phyloP scores from a whole-genome alignment of 2,113 vertebrate genomes.

The Cynopterus brachyotis region DNA sequence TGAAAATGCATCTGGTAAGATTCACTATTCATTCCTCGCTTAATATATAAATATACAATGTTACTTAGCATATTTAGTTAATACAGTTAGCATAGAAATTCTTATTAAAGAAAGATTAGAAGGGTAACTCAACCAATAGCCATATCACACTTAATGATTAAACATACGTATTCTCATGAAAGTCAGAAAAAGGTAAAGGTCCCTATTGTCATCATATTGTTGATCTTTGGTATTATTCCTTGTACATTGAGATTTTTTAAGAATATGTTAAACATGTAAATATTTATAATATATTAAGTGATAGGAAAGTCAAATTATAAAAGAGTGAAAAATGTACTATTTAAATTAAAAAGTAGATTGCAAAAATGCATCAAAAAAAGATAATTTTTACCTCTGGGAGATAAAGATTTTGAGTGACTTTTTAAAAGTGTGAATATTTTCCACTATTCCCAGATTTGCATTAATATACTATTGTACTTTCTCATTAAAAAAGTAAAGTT shows the following conservation, averaged over 20 bases:
- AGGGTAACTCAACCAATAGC: background rate
- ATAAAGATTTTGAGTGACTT: constrained; percentile 11
- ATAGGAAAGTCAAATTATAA: background rate
- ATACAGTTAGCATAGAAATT: background rate
- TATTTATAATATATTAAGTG: constrained; percentile 6
- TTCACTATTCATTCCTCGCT: background rate
- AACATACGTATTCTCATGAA: background rate
- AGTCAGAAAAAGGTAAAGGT: background rate
- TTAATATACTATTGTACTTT: background rate
- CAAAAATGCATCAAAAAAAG: background rate
- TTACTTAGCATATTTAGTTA: background rate
- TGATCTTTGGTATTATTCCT: background rate
- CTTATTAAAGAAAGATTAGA: background rate
- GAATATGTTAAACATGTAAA: background rate
- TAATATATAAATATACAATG: background rate
- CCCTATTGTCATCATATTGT: background rate
- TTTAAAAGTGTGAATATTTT: background rate
- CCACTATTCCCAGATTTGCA: background rate
- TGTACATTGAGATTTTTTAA: background rate
- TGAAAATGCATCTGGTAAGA: background rate
- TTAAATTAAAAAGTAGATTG: background rate
- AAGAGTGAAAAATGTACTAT: background rate
- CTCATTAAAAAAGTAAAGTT: background rate
- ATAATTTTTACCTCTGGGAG: background rate
- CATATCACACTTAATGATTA: background rate